Conservation (phyloP, 2,797 vertebrate genomes). For the Diplodus puntazzo region DNA sequence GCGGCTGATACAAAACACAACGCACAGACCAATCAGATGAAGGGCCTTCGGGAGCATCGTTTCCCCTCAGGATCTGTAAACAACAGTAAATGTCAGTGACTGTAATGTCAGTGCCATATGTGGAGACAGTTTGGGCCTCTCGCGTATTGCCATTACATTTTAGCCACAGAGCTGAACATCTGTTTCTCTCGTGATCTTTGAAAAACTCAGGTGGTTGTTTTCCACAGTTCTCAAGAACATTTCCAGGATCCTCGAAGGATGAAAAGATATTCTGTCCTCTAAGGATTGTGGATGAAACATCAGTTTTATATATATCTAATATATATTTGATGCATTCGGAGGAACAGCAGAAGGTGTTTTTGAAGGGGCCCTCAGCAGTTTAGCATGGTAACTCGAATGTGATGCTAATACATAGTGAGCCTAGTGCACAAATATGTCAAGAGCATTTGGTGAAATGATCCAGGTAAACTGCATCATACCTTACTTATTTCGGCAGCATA, state of each 20-base stretch:
- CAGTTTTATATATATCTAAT: too few species aligned
- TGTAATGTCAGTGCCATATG: conserved; percentile 19
- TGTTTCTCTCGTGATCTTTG: conserved; percentile 20
- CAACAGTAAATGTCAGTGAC: conserved; percentile 28
- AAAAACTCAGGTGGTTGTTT: background rate
- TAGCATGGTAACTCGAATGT: background rate
- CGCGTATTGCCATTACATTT: background rate
- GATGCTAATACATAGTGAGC: background rate
- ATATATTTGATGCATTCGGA: background rate
- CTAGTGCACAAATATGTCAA: background rate
- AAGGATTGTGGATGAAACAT: too few species aligned
- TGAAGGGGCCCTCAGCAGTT: background rate
- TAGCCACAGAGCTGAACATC: conserved; percentile 13
- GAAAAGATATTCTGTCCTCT: too few species aligned
- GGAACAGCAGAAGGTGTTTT: background rate
- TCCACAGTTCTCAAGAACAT: background rate
- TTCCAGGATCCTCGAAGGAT: background rate
- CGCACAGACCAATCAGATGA: conserved; percentile 53
- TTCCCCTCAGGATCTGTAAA: conserved; percentile 68
- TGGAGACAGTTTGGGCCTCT: conserved; percentile 12
- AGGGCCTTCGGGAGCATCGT: conserved; percentile 65
- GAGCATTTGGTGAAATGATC: background rate
- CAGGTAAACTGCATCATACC: background rate
- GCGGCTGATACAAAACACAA: conserved; percentile 55
- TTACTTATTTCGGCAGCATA: background rate